Conservation (phyloP, 2,797 vertebrate genomes). For the Eulemur rubriventer region DNA sequence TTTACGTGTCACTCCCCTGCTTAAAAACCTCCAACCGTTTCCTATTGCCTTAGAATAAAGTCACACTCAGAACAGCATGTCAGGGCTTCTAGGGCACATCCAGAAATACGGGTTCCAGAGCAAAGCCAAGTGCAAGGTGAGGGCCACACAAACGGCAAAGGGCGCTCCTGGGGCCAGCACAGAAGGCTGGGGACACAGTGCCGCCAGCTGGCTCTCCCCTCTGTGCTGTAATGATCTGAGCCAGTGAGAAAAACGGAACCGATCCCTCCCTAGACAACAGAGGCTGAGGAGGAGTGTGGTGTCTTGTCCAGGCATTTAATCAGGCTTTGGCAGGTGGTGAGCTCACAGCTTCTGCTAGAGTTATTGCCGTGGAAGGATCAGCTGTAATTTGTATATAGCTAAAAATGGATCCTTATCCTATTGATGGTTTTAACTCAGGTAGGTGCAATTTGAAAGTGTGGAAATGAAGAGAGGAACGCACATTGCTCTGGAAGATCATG, state of each 20-base stretch:
- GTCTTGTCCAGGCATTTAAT: neutral
- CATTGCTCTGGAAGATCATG: neutral
- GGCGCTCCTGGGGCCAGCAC: neutral
- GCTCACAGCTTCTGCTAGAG: neutral
- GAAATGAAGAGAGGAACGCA: neutral
- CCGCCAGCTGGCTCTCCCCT: neutral
- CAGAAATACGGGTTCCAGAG: neutral
- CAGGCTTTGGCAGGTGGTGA: neutral
- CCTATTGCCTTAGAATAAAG: neutral
- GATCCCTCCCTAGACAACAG: neutral
- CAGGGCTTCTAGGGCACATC: neutral
- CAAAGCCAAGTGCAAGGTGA: neutral
- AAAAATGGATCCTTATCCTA: neutral
- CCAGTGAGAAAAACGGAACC: neutral
- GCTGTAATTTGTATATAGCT: neutral
- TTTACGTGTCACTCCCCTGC: neutral
- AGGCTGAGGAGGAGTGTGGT: neutral
- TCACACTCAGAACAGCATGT: neutral
- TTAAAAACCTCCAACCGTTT: neutral
- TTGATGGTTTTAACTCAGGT: neutral
- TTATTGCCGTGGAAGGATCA: neutral
- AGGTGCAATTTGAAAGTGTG: neutral
- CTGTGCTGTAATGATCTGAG: neutral
- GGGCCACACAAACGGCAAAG: neutral
- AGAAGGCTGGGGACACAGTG: fast-evolving